Evolutionary conservation across 1,140 invertebrate species (phyloP), one percentile per base, ranked within the genome.

Genomic region (Orussus abietinus): DNA sequence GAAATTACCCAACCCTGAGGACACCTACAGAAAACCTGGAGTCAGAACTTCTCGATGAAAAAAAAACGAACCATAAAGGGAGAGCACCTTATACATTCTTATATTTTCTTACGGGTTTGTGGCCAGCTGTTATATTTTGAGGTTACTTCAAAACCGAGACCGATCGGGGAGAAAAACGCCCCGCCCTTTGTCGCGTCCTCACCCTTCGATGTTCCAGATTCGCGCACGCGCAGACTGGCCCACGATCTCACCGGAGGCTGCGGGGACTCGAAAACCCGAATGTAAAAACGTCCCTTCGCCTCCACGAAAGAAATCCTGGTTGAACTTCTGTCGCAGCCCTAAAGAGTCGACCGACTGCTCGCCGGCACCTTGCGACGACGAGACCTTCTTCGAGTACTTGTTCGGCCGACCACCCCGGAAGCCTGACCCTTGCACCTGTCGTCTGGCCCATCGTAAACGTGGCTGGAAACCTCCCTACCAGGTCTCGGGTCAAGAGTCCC

Each of bases 381-480:
- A 33, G 13, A 40, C 19, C 1, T 33, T 46, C 21, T 45, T 33
- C 42, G 34, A 51, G n/a, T 42, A 44, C 22, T 10, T 57, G 1
- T 55, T 60, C 11, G 45, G 41, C 1, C 26, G 12, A 1, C 42
- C 26, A 19, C 32, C 30, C 1, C 29, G 36, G n/a, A n/a, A n/a
- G 31, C 42, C 46, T 2, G 34, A 49, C 14, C 33, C 48, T 7
- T 25, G 14, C 4, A 38, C 25, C 3, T 47, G 42, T 18, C 35
- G 38, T 1, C 0, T 38, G 2, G 13, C 20, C 3, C 15, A 44
- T 4, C 20, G n/a, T n/a, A n/a, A n/a, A n/a, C n/a, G n/a, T n/a
- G n/a, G n/a, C n/a, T n/a, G n/a, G n/a, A n/a, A n/a, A n/a, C n/a
- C n/a, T n/a, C n/a, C n/a, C n/a, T n/a, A n/a, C n/a, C n/a, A n/a